Evolutionary conservation across 2,888 invertebrate genomes (phyloP).

Genomic region (Caenorhabditis japonica): DNA sequence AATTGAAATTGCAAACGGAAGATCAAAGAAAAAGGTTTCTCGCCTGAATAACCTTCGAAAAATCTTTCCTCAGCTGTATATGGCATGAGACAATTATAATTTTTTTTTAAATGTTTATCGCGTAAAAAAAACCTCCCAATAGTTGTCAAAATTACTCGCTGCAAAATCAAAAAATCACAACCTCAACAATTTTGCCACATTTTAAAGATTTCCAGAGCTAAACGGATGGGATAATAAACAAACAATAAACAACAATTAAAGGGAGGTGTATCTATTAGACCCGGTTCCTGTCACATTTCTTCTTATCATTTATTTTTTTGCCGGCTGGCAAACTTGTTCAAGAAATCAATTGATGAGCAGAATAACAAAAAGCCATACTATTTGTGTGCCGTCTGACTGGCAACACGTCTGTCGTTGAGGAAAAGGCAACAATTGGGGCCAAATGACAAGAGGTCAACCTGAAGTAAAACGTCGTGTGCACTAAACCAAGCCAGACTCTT

Average conservation of each 20-base stretch:
- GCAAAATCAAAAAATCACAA: no score
- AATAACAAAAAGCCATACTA: conserved; percentile 4
- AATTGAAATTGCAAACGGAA: conserved; percentile 20
- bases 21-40: conserved; percentile 11
- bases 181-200: no score
- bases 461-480: conserved; percentile 18
- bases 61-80: no score
- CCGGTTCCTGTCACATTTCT: conserved; percentile 18
- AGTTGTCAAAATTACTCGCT: no score
- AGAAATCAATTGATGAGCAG: conserved; percentile 26
- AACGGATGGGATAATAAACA: no score
- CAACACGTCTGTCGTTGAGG: conserved; percentile 8
- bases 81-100: no score
- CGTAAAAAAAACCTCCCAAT: no score
- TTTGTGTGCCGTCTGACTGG: conserved; percentile 6
- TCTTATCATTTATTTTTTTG: conserved; percentile 14
- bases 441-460: conserved; percentile 45
- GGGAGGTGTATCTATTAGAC: conserved; percentile 13
- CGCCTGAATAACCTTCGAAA: no score
- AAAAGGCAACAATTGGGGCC: conserved; percentile 27
- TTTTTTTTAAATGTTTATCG: no score
- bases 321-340: conserved; percentile 23
- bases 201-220: no score
- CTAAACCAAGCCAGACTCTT: conserved; percentile 24
- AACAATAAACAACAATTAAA: conserved; percentile 1